Evolutionary conservation across 2,888 invertebrate species (phyloP).

Genomic region (Eupithecia vulgata): DNA sequence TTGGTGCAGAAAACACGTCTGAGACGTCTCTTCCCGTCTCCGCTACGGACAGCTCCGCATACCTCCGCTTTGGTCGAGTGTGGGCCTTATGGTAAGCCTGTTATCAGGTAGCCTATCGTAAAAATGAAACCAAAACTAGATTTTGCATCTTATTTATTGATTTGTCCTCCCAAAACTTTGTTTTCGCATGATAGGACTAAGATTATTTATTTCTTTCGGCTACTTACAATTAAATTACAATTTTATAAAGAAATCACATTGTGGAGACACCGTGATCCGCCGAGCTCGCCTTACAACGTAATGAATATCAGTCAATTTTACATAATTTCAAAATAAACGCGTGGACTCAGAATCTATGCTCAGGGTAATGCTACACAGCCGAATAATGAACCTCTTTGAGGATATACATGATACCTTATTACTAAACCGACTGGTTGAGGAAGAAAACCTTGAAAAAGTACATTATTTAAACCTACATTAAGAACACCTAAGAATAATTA

Average conservation of each 20-base stretch:
- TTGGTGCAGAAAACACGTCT: too few species aligned
- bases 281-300: conserved; percentile 64
- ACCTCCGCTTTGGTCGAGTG: too few species aligned
- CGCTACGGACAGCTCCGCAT: too few species aligned
- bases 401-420: conserved; percentile 1
- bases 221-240: conserved; percentile 81
- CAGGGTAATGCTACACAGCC: conserved; percentile 14
- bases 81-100: neutral
- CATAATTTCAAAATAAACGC: conserved; percentile 62
- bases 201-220: conserved; percentile 80
- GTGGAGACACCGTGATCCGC: conserved; percentile 59
- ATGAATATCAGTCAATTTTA: conserved; percentile 78
- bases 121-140: conserved; percentile 67
- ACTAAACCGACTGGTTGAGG: conserved; percentile 1
- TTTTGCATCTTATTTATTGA: conserved; percentile 82
- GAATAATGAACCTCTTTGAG: conserved; percentile 32
- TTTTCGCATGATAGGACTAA: conserved; percentile 79
- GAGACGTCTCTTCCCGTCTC: too few species aligned
- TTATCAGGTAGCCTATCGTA: neutral
- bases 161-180: conserved; percentile 79
- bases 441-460: conserved; percentile 1
- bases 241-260: conserved; percentile 83
- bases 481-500: neutral
- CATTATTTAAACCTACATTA: neutral
- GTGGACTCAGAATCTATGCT: conserved; percentile 20